Percentiles rank a stretch among this genome's conserved stretches.
Conservation (phyloP, 2,113 vertebrate species). For the Melanotaenia duboulayi region DNA sequence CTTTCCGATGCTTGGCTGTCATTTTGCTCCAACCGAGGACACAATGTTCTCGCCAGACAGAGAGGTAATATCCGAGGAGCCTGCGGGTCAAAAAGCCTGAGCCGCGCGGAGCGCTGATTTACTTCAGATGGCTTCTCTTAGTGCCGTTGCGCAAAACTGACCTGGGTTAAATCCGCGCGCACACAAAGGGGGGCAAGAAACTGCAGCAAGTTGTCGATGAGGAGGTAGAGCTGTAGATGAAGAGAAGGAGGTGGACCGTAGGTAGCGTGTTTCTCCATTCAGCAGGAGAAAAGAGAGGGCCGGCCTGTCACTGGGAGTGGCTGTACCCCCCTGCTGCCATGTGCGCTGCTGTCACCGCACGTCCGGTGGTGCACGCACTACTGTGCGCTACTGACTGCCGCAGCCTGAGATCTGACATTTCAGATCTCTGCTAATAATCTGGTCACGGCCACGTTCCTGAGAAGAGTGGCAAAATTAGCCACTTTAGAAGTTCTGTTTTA, state of each 20-base stretch:
- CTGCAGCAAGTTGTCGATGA: constrained; percentile 27
- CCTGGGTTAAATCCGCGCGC: constrained; percentile 18
- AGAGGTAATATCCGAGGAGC: constrained; percentile 27
- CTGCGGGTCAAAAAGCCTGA: constrained; percentile 2
- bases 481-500: too few relatives aligned
- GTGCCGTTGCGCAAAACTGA: not conserved
- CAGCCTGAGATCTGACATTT: not conserved
- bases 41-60: constrained; percentile 55
- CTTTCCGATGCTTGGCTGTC: constrained; percentile 82
- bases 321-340: constrained; percentile 32
- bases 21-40: constrained; percentile 64
- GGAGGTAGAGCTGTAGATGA: constrained; percentile 40
- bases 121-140: constrained; percentile 14
- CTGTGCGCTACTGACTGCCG: constrained; percentile 48
- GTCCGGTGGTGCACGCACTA: not conserved
- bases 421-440: too few relatives aligned
- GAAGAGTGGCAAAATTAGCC: too few relatives aligned
- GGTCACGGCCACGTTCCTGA: too few relatives aligned
- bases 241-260: constrained; percentile 59
- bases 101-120: not conserved
- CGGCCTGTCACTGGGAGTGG: constrained; percentile 36
- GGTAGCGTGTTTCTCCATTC: constrained; percentile 36
- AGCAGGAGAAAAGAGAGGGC: constrained; percentile 31
- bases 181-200: constrained; percentile 2
- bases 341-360: constrained; percentile 55